A percentile compares a stretch with the other conserved stretches of the same genome.
These are phyloP conservation scores for Steinernema scapterisci DNA, from an alignment of 2,888 invertebrate genomes.

Conservation along the genomic window DNA sequence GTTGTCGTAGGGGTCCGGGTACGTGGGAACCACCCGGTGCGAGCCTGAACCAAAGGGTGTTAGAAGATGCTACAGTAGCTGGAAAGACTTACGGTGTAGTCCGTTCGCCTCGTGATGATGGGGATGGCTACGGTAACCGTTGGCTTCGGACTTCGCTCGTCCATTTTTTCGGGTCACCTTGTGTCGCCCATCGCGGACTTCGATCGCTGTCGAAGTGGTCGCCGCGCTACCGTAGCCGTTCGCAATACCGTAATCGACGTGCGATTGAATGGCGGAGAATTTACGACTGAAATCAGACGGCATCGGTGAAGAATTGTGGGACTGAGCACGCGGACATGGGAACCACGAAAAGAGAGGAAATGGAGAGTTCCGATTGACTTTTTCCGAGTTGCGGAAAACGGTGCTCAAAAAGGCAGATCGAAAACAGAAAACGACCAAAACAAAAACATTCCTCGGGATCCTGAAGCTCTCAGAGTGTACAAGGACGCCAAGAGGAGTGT, in stretches of 20 bases:
- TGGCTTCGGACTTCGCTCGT: background rate
- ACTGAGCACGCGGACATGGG: too few species aligned
- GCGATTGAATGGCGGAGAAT: conserved; percentile 3
- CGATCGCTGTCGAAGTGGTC: conserved; percentile 8
- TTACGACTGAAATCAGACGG: background rate
- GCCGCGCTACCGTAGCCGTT: conserved; percentile 21
- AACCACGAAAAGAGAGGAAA: too few species aligned
- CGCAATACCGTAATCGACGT: conserved; percentile 28
- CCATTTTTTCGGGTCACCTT: background rate
- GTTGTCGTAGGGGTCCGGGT: background rate
- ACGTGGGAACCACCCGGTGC: background rate
- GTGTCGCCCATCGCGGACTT: background rate
- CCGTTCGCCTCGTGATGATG: background rate
- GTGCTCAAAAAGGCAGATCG: too few species aligned
- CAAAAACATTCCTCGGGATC: too few species aligned
- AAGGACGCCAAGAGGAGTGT: too few species aligned
- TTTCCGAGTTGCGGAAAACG: background rate
- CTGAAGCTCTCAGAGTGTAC: too few species aligned
- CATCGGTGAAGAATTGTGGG: too few species aligned
- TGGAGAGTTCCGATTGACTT: too few species aligned
- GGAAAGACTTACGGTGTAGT: background rate
- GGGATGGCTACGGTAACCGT: conserved; percentile 19
- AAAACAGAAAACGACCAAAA: too few species aligned
- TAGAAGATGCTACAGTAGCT: background rate
- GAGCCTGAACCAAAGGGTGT: background rate